Conservation (phyloP, 2,888 invertebrate genomes). For the Mesodorylaimus sp. region DNA sequence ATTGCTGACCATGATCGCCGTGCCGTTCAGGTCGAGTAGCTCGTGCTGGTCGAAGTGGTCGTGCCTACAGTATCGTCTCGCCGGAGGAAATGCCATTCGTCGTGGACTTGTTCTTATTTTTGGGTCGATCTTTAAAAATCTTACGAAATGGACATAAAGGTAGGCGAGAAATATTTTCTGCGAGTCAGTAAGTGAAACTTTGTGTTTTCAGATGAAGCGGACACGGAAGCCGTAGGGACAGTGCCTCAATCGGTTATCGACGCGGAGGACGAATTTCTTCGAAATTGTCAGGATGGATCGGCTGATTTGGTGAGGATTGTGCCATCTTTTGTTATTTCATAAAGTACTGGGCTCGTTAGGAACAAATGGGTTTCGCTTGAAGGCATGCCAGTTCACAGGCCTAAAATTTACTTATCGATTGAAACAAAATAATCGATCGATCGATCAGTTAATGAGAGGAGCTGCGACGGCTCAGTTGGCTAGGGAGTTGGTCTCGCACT, state of each 20-base stretch:
- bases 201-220: not conserved
- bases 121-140: slow-evolving; percentile 51
- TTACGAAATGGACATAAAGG: slow-evolving; percentile 17
- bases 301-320: not conserved
- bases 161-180: slow-evolving; percentile 19
- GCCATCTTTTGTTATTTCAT: not conserved
- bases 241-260: slow-evolving; percentile 64
- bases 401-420: too few relatives aligned
- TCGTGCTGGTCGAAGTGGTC: slow-evolving; percentile 73
- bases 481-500: too few relatives aligned
- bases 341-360: too few relatives aligned
- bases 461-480: too few relatives aligned
- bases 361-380: too few relatives aligned
- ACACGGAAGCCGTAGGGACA: slow-evolving; percentile 45
- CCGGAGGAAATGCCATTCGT: slow-evolving; percentile 79
- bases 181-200: too few relatives aligned
- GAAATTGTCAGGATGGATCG: not conserved
- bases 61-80: slow-evolving; percentile 69
- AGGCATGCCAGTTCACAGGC: too few relatives aligned
- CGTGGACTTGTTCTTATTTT: slow-evolving; percentile 79
- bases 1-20: too few relatives aligned
- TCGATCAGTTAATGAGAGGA: too few relatives aligned
- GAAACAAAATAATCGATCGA: too few relatives aligned
- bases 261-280: slow-evolving; percentile 51
- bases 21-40: slow-evolving; percentile 65